phyloP scores from a whole-genome alignment of 2,113 vertebrate species.

The Naja naja region DNA sequence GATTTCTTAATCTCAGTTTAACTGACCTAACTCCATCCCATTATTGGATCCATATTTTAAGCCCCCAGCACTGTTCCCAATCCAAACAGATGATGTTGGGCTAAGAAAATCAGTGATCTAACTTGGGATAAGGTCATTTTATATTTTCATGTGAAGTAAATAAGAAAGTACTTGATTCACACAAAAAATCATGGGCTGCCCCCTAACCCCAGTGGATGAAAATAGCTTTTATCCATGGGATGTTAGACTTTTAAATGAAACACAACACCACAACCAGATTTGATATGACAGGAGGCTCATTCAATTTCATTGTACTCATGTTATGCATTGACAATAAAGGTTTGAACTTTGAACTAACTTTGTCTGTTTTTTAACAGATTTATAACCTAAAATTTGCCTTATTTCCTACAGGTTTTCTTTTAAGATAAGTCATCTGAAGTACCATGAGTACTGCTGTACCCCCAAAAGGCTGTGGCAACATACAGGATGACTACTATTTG shows the following conservation, averaged over 20 bases:
- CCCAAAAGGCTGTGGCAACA: constrained; percentile 51
- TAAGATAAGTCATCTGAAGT: constrained; percentile 25
- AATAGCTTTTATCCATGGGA: too few relatives aligned
- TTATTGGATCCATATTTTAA: background rate
- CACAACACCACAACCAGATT: too few relatives aligned
- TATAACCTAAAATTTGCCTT: constrained; percentile 7
- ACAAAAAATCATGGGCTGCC: too few relatives aligned
- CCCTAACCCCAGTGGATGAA: too few relatives aligned
- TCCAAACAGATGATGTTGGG: background rate
- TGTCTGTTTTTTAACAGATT: background rate
- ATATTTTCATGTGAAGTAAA: background rate
- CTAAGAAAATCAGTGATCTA: background rate
- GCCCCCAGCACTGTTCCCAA: background rate
- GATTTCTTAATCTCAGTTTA: background rate
- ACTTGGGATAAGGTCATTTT: background rate
- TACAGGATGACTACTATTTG: constrained; percentile 65
- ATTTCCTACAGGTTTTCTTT: constrained; percentile 37
- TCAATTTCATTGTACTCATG: too few relatives aligned
- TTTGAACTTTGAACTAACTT: too few relatives aligned
- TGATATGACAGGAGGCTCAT: too few relatives aligned
- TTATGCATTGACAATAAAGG: too few relatives aligned
- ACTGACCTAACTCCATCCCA: background rate
- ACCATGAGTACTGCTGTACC: accelerated
- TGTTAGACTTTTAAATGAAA: too few relatives aligned
- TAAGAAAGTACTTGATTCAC: background rate